Base-by-base conservation (phyloP, 2,797 vertebrate genomes). In the Taenioides sp. region DNA sequence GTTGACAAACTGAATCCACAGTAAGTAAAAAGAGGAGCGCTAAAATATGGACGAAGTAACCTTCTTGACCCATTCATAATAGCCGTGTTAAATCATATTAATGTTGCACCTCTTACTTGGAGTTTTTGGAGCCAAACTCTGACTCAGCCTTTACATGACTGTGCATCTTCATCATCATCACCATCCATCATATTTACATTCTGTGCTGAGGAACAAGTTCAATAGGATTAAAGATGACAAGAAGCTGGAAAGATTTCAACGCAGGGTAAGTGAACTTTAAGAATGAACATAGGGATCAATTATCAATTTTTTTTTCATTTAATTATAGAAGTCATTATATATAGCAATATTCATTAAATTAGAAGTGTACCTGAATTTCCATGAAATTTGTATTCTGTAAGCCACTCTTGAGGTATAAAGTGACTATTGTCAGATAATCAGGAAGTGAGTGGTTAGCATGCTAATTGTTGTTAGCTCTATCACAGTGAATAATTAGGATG, bases 61-160 rank as follows among this genome's bases (percentile, higher is more conserved):
- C 60, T 20, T 62, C 31, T 62, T 62, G 31, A 60, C 58, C 58
- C 23, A 28, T 63, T 54, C 61, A 59, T 75, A 66, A 73, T 74
- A 80, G 78, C 85, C 84, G 65, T 76, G 86, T 84, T 80, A 74
- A 81, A 80, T 87, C 77, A 28, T 31, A 27, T 60, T 60, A 28
- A 60, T 28, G 58, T 18, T 28, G 27, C 17, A 17, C 28, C 58
- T 28, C 7, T 57, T 57, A 57, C 22, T 57, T 23, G 11, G 54
- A 57, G 10, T 23, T 84, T 74, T 78, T 57, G 69, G 54, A 87
- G 75, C 65, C 72, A 76, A 81, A 72, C 77, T 85, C 80, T 89
- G 87, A 86, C 74, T 88, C 85, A 89, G 86, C 80, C 73, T 22
- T 80, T 84, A 63, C 70, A 84, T 70, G 77, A 86, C 71, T 75